Base-by-base conservation (phyloP, 2,888 invertebrate genomes). In the Mythimna ferrago region DNA sequence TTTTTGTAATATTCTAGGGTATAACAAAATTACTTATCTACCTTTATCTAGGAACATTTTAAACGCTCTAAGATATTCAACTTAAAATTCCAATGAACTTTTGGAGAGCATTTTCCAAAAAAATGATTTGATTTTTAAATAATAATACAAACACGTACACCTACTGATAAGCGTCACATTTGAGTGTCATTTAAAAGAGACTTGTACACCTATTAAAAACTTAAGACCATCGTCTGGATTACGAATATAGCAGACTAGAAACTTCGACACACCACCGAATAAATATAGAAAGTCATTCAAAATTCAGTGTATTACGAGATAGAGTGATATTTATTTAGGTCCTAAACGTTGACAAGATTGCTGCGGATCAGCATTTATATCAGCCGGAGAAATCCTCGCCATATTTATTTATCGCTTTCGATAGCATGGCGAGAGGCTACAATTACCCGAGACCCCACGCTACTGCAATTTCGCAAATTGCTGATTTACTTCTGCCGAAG, bases 391-490 rank as follows among this genome's bases (percentile, higher is more conserved):
- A 91, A 92, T 90, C 89, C 89, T 72, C 56, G 88, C 87, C 86
- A 90, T 93, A 94, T 93, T 94, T 95, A 94, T 93, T 94, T 94
- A 93, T 93, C 89, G 91, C 91, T 91, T 90, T 93, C 91, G 88
- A 90, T 90, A 85, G 85, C 88, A 88, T 84, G 87, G 89, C 89
- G 87, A 92, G 91, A 92, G 92, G 92, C 91, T 90, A 91, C 93
- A 94, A 95, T 95, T 95, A 94, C 92, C 73, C 81, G 71, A 86
- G 89, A 77, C 91, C 92, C 89, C 91, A 89, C 91, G 94, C 92
- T 89, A 91, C 92, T 93, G 94, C 94, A 95, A 96, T 96, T 93
- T 95, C 78, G 88, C 89, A 95, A 95, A 95, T 95, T 94, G 94
- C 93, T 86, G 91, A 94, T 94, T 94, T 93, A 93, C 92, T 93